Conservation (phyloP, 2,888 invertebrate species). For the Crioceris asparagi region DNA sequence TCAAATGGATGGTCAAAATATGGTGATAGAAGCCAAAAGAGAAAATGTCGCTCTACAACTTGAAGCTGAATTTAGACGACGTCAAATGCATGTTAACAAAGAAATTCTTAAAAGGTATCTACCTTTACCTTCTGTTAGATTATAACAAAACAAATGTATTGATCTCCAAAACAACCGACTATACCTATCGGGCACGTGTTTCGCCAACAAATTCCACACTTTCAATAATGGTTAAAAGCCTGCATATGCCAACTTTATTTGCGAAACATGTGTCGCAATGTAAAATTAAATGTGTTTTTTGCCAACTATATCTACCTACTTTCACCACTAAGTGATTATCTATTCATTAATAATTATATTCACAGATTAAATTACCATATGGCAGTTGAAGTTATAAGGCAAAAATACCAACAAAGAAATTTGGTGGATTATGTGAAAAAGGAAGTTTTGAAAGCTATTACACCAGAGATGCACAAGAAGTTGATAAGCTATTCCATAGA, state of each 20-base stretch:
- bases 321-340: no score
- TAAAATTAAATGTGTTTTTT: no score
- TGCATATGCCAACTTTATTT: no score
- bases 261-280: no score
- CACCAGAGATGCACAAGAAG: conserved; percentile 23
- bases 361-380: conserved; percentile 88
- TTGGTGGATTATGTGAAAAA: conserved; percentile 79
- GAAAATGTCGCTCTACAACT: conserved; percentile 88
- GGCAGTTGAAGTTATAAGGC: conserved; percentile 66
- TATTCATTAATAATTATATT: no score
- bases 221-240: no score
- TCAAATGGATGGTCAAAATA: conserved; percentile 38
- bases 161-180: no score
- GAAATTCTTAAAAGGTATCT: conserved; percentile 69
- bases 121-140: no score
- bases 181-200: no score
- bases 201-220: no score
- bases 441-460: conserved; percentile 23
- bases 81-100: conserved; percentile 46
- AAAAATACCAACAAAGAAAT: conserved; percentile 78
- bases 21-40: conserved; percentile 72
- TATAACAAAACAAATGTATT: no score
- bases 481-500: conserved; percentile 22
- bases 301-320: no score
- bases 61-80: conserved; percentile 76